These are phyloP conservation scores for Melieria picta DNA, from an alignment of 2,888 invertebrate genomes.

Conservation along the genomic window DNA sequence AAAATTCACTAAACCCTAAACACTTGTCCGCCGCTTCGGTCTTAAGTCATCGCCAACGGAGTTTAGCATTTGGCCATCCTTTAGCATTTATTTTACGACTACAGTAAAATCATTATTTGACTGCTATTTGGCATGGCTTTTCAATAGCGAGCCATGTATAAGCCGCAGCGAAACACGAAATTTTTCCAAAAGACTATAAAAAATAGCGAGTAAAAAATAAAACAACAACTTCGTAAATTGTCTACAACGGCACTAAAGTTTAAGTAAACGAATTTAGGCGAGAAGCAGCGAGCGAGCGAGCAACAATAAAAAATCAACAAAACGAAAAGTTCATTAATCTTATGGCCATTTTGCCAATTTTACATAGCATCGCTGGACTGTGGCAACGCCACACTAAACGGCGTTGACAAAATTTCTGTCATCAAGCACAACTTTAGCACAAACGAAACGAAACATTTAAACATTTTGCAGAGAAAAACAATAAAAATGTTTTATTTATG, in stretches of 20 bases:
- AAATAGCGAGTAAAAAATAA: too few relatives aligned
- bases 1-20: not conserved
- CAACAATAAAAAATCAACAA: not conserved
- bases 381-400: constrained; percentile 22
- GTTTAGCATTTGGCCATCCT: not conserved
- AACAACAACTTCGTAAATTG: too few relatives aligned
- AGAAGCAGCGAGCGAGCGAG: too few relatives aligned
- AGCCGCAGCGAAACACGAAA: too few relatives aligned
- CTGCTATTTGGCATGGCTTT: too few relatives aligned
- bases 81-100: too few relatives aligned
- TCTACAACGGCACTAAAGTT: constrained; percentile 15
- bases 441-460: constrained; percentile 17
- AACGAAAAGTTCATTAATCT: constrained; percentile 24
- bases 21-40: not conserved
- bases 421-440: not conserved
- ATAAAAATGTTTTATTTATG: constrained; percentile 48
- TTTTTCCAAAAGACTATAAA: too few relatives aligned
- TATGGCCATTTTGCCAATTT: constrained; percentile 20
- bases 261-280: constrained; percentile 26
- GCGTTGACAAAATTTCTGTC: constrained; percentile 31
- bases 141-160: too few relatives aligned
- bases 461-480: constrained; percentile 33
- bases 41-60: too few relatives aligned
- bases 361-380: constrained; percentile 8
- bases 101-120: too few relatives aligned